phyloP scores from a whole-genome alignment of 2,797 vertebrate genomes.

The Babyrousa celebensis region DNA sequence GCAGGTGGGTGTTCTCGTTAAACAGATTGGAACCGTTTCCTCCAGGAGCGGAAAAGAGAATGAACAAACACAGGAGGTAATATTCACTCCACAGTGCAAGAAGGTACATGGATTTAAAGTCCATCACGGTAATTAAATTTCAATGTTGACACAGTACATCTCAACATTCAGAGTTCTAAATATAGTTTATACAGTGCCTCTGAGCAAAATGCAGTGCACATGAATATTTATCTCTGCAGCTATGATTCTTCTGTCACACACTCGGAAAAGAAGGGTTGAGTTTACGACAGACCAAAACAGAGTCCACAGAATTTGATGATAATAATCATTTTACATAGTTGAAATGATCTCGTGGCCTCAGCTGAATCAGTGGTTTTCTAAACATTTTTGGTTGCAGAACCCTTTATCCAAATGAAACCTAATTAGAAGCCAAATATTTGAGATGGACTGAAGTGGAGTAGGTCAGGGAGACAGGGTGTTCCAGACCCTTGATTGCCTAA shows the following conservation, averaged over 20 bases:
- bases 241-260: constrained; percentile 16
- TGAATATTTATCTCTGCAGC: constrained; percentile 64
- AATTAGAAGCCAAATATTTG: constrained; percentile 61
- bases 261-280: constrained; percentile 47
- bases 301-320: constrained; percentile 6
- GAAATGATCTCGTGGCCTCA: constrained; percentile 9
- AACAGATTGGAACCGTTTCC: constrained; percentile 57
- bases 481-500: not conserved
- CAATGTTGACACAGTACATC: constrained; percentile 81
- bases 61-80: constrained; percentile 58
- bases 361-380: constrained; percentile 14
- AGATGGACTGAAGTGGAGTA: constrained; percentile 9
- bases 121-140: constrained; percentile 72
- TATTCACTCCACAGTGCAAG: constrained; percentile 53
- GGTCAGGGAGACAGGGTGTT: not conserved
- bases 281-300: constrained; percentile 53
- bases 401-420: constrained; percentile 25
- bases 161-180: constrained; percentile 76
- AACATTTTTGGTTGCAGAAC: constrained; percentile 16
- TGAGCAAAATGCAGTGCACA: constrained; percentile 30
- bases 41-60: constrained; percentile 60
- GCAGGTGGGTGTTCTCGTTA: constrained; percentile 36
- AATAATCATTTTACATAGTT: constrained; percentile 30
- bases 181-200: constrained; percentile 56
- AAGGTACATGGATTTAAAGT: constrained; percentile 57